phyloP scores from a whole-genome alignment of 2,888 invertebrate genomes.

The Hypolimnas misippus region DNA sequence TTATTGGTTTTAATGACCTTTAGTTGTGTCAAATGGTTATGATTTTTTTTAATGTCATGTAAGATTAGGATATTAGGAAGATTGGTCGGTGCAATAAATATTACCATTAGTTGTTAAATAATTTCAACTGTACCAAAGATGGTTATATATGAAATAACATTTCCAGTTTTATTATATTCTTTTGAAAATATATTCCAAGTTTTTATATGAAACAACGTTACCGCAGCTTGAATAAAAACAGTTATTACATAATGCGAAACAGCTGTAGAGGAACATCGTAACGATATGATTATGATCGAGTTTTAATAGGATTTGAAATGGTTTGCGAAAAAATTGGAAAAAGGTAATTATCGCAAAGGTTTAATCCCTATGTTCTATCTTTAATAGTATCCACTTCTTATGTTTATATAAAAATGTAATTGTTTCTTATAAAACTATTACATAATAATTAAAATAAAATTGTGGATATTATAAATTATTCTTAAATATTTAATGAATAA shows the following conservation, averaged over 20 bases:
- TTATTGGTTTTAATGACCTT: neutral
- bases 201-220: neutral
- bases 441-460: no score
- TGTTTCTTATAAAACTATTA: no score
- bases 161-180: neutral
- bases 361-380: neutral
- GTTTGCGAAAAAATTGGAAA: neutral
- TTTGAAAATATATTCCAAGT: neutral
- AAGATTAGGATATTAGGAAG: no score
- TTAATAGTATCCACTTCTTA: neutral
- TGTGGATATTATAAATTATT: no score
- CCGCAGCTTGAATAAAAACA: neutral
- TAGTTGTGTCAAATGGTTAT: neutral
- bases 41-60: neutral
- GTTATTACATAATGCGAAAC: constrained; percentile 10
- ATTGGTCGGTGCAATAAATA: no score
- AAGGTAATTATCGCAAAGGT: neutral
- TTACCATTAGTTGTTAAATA: no score
- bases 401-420: no score
- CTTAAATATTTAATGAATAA: no score
- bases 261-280: neutral
- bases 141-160: neutral
- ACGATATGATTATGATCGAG: constrained; percentile 6
- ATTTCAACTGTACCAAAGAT: no score
- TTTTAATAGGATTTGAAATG: constrained; percentile 9